These are phyloP conservation scores for Palythoa caribaeorum DNA, from an alignment of 92 coral and sea anemone genomes.

Conservation along the genomic window DNA sequence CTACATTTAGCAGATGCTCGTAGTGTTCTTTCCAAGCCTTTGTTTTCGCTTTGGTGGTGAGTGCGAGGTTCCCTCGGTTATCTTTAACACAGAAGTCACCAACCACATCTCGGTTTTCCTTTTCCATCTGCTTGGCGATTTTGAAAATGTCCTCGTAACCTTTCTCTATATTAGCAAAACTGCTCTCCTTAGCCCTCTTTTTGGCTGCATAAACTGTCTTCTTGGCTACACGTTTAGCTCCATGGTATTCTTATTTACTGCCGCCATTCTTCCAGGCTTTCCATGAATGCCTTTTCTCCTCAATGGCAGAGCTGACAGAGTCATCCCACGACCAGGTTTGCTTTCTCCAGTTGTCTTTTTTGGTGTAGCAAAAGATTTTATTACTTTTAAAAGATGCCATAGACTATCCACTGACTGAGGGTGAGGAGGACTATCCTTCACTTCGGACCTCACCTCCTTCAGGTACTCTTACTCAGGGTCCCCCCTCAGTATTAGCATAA, in stretches of 20 bases:
- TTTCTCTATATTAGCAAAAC: slow-evolving; percentile 23
- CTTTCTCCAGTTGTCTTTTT: slow-evolving; percentile 25
- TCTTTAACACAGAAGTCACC: slow-evolving; percentile 51
- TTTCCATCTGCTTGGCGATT: slow-evolving; percentile 49
- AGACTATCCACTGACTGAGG: not conserved
- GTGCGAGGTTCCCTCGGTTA: slow-evolving; percentile 42
- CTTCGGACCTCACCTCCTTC: not conserved
- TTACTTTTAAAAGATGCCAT: slow-evolving; percentile 2
- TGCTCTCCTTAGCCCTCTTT: slow-evolving; percentile 40
- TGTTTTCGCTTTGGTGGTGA: slow-evolving; percentile 18
- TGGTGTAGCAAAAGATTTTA: slow-evolving; percentile 21
- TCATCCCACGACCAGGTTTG: slow-evolving; percentile 62
- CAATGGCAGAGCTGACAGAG: slow-evolving; percentile 34
- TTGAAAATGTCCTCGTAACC: slow-evolving; percentile 30
- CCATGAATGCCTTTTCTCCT: slow-evolving; percentile 48
- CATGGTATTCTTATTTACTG: slow-evolving; percentile 19
- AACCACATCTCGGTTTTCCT: slow-evolving; percentile 45
- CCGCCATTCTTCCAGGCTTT: slow-evolving; percentile 57
- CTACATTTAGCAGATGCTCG: slow-evolving; percentile 45
- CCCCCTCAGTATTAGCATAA: too few species aligned
- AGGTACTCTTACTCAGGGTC: slow-evolving; percentile 20
- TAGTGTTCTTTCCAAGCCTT: slow-evolving; percentile 53
- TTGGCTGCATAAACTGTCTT: slow-evolving; percentile 21
- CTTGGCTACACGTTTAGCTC: slow-evolving; percentile 46
- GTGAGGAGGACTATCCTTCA: not conserved